Percentiles rank a stretch among this genome's conserved stretches.
phyloP scores from a whole-genome alignment of 2,888 invertebrate genomes.

The Caenorhabditis sp. region DNA sequence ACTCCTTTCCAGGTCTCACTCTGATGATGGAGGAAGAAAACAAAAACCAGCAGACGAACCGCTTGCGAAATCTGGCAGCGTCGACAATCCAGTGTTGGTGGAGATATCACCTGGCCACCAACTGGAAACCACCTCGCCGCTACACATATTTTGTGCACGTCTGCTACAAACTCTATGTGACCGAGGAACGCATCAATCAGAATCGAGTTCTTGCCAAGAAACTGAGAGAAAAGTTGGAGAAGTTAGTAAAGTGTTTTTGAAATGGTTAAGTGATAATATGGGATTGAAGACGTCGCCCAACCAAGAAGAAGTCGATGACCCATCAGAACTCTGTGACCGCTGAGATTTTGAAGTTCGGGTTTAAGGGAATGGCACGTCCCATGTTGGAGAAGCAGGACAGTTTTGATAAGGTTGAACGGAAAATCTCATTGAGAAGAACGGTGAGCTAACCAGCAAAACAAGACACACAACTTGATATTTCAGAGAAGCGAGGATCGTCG shows the following conservation, averaged over 20 bases:
- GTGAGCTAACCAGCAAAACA: slow-evolving; percentile 10
- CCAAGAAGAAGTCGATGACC: slow-evolving; percentile 61
- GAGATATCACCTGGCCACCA: slow-evolving; percentile 67
- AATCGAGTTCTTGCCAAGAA: slow-evolving; percentile 70
- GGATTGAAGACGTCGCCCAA: slow-evolving; percentile 37
- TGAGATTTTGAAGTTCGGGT: slow-evolving; percentile 54
- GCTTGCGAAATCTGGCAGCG: slow-evolving; percentile 76
- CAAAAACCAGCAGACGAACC: slow-evolving; percentile 72
- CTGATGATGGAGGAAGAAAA: slow-evolving; percentile 79
- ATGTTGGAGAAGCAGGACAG: slow-evolving; percentile 55
- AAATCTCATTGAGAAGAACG: slow-evolving; percentile 53
- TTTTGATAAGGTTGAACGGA: slow-evolving; percentile 47
- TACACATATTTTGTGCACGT: slow-evolving; percentile 69
- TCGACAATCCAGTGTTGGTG: slow-evolving; percentile 78
- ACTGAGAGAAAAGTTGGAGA: slow-evolving; percentile 67
- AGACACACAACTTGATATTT: not conserved
- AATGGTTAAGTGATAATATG: not conserved
- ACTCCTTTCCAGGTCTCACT: slow-evolving; percentile 66
- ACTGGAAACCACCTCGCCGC: slow-evolving; percentile 64
- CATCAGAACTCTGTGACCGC: slow-evolving; percentile 62
- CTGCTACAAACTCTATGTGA: slow-evolving; percentile 75
- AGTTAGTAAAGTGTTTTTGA: slow-evolving; percentile 27
- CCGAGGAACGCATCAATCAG: slow-evolving; percentile 74
- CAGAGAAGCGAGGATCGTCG: slow-evolving; percentile 58
- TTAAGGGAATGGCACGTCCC: slow-evolving; percentile 58